Evolutionary conservation across 2,113 vertebrate genomes (phyloP).

Genomic region (zebrafish (Danio rerio)): GRCz12tu NC_133190.1:23912001-23912500

Average conservation of each 20-base stretch:
- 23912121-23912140: slow-evolving; percentile 37
- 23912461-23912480: neutral
- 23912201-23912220: neutral
- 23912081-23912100: slow-evolving; percentile 58
- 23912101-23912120: slow-evolving; percentile 46
- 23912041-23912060: slow-evolving; percentile 55
- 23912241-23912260: neutral
- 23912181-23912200: neutral
- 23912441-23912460: neutral
- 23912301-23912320: too few species aligned
- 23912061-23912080: slow-evolving; percentile 64
- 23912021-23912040: slow-evolving; percentile 46
- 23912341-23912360: neutral
- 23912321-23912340: neutral
- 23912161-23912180: neutral
- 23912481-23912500: slow-evolving; percentile 34
- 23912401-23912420: neutral
- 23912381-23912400: neutral
- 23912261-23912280: neutral
- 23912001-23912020: slow-evolving; percentile 67
- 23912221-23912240: neutral
- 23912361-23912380: neutral
- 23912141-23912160: slow-evolving; percentile 40
- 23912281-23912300: neutral
- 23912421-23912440: neutral